phyloP scores from a whole-genome alignment of 2,797 vertebrate genomes.

The Serranus cabrilla region DNA sequence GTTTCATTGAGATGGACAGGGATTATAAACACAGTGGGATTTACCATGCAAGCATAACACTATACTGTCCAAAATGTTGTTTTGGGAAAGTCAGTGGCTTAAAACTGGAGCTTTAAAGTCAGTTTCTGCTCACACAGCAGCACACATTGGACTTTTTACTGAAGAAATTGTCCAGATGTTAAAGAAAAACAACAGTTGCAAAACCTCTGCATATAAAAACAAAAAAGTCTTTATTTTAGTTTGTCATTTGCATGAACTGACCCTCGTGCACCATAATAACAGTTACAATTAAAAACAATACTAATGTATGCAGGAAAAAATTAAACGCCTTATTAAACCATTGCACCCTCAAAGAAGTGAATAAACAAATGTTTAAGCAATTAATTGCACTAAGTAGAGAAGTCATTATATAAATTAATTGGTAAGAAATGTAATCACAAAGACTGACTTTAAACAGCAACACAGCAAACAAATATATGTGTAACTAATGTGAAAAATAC shows the following conservation, averaged over 20 bases:
- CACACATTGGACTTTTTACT: too few relatives aligned
- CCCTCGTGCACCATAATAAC: background rate
- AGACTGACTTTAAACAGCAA: background rate
- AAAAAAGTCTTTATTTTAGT: background rate
- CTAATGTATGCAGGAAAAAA: background rate
- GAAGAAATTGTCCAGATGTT: too few relatives aligned
- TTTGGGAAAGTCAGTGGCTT: background rate
- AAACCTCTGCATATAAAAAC: background rate
- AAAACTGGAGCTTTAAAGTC: background rate
- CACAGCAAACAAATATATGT: background rate
- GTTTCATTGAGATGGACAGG: constrained; percentile 12
- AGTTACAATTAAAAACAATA: background rate
- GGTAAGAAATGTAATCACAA: background rate
- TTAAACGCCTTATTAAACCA: background rate
- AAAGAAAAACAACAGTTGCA: background rate
- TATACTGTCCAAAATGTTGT: constrained; percentile 1
- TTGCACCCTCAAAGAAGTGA: background rate
- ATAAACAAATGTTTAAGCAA: constrained; percentile 14
- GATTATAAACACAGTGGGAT: constrained; percentile 22
- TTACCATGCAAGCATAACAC: constrained; percentile 5
- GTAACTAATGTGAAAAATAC: background rate
- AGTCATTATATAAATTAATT: background rate
- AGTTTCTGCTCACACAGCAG: background rate
- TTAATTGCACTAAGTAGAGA: background rate
- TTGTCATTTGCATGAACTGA: constrained; percentile 1